phyloP scores from a whole-genome alignment of 2,888 invertebrate genomes.

The Eustalomyia histrio region DNA sequence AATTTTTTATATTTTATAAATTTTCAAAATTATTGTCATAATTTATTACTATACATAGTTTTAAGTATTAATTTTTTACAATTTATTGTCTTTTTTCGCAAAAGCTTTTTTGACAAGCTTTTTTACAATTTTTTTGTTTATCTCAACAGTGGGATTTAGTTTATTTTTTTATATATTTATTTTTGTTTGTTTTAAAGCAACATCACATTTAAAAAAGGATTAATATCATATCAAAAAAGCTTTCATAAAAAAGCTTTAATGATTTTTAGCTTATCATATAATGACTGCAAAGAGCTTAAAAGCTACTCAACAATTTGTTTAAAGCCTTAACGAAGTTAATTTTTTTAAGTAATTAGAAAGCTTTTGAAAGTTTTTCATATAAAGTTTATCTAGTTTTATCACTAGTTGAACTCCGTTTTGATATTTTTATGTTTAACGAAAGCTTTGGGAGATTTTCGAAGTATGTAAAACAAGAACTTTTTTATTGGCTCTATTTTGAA shows the following conservation, averaged over 20 bases:
- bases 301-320: constrained; percentile 44
- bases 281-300: constrained; percentile 54
- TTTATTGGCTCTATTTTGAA: background rate
- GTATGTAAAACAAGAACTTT: background rate
- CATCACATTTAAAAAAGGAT: constrained; percentile 71
- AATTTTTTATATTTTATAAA: constrained; percentile 43
- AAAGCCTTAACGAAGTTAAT: constrained; percentile 43
- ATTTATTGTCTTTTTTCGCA: constrained; percentile 62
- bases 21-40: constrained; percentile 63
- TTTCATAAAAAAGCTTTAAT: constrained; percentile 32
- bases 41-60: constrained; percentile 9
- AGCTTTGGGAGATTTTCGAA: constrained; percentile 1
- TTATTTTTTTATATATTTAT: constrained; percentile 42
- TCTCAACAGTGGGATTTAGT: constrained; percentile 39
- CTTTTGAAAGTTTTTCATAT: background rate
- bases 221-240: constrained; percentile 51
- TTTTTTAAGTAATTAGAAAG: constrained; percentile 14
- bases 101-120: constrained; percentile 55
- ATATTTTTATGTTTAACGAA: constrained; percentile 1
- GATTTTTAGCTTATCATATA: constrained; percentile 55
- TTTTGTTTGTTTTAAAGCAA: constrained; percentile 70
- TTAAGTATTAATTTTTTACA: constrained; percentile 39
- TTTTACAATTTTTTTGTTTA: constrained; percentile 37
- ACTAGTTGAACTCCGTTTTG: background rate
- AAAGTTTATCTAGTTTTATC: background rate